Evolutionary conservation across 2,113 vertebrate genomes (phyloP).

Genomic region (Pterocles orientalis): DNA sequence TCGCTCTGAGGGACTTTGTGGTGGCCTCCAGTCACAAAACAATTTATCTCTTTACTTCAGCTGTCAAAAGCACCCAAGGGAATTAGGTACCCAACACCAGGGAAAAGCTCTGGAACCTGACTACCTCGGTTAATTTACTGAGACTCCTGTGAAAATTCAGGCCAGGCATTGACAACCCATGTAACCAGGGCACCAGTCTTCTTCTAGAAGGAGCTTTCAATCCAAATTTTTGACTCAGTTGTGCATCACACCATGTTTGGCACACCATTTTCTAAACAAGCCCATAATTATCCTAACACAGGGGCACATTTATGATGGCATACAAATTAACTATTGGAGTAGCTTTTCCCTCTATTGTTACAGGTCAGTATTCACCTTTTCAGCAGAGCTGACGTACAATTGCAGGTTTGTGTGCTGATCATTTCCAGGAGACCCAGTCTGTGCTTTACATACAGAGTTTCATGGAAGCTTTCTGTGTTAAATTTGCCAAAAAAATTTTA

Average conservation of each 20-base stretch:
- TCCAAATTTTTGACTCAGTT: not conserved
- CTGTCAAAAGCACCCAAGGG: not conserved
- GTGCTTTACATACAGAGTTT: not conserved
- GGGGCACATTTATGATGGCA: not conserved
- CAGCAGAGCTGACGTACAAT: not conserved
- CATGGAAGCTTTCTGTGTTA: not conserved
- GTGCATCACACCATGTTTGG: not conserved
- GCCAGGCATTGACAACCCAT: rapidly evolving
- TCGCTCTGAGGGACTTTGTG: not conserved
- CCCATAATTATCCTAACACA: not conserved
- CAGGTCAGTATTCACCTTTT: not conserved
- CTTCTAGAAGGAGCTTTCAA: not conserved
- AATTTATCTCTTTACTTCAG: not conserved
- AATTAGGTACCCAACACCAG: not conserved
- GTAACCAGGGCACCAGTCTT: not conserved
- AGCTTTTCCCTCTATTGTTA: not conserved
- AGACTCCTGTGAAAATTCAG: not conserved
- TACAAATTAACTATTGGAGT: not conserved
- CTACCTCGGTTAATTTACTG: not conserved
- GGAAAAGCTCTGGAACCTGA: not conserved
- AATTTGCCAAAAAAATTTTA: not conserved
- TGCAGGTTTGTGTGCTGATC: not conserved
- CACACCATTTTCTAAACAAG: not conserved
- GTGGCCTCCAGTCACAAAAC: not conserved
- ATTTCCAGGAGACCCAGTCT: rapidly evolving